Evolutionary conservation across 2,888 invertebrate genomes (phyloP).

Genomic region (Caradrina kadenii): DNA sequence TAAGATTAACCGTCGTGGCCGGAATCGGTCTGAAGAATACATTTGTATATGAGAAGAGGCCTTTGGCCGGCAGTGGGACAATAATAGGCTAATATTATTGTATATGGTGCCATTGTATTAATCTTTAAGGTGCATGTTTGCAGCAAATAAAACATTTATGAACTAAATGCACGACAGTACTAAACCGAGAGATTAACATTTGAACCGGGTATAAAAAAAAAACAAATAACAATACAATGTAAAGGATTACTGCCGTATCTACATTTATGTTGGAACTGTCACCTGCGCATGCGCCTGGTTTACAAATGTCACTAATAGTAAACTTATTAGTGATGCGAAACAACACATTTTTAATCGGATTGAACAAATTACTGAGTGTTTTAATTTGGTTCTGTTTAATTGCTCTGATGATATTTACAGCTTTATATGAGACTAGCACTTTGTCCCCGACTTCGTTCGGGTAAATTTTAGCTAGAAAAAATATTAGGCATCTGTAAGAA

Average conservation of each 20-base stretch:
- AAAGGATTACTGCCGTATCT: constrained; percentile 32
- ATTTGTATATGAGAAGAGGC: no score
- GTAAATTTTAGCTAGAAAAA: no score
- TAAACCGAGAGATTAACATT: constrained; percentile 20
- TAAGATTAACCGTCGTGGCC: no score
- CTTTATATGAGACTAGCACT: no score
- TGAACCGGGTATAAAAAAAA: not conserved
- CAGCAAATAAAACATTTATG: not conserved
- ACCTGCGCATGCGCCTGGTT: constrained; percentile 29
- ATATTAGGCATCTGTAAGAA: no score
- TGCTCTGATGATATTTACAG: not conserved
- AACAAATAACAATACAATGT: constrained; percentile 5
- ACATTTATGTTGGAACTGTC: not conserved
- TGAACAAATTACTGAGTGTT: constrained; percentile 23
- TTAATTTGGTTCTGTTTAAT: not conserved
- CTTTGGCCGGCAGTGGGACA: no score
- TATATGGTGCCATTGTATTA: no score
- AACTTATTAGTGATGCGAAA: constrained; percentile 21
- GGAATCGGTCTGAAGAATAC: no score
- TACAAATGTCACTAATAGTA: constrained; percentile 40
- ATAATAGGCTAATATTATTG: no score
- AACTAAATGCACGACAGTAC: not conserved
- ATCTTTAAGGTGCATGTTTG: not conserved
- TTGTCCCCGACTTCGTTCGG: no score
- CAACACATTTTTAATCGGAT: constrained; percentile 3